A percentile compares a stretch with the other conserved stretches of the same genome.
phyloP scores from a whole-genome alignment of 2,113 vertebrate genomes.

The Macrotis lagotis region DNA sequence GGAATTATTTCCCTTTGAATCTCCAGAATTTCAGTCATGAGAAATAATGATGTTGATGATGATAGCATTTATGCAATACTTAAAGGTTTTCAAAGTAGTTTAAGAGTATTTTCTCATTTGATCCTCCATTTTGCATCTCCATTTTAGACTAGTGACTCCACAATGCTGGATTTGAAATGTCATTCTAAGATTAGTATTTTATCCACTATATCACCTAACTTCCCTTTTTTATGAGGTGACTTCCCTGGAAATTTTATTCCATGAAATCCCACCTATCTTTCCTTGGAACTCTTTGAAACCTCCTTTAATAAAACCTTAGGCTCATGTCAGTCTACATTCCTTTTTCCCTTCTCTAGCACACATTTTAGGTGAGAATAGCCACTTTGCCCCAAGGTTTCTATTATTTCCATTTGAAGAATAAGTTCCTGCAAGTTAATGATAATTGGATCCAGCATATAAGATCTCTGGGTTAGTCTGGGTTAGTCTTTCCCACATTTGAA shows the following conservation, averaged over 20 bases:
- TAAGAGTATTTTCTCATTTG: background rate
- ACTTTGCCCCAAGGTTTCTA: background rate
- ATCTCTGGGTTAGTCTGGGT: background rate
- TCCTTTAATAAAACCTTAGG: background rate
- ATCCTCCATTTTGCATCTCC: background rate
- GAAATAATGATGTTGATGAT: background rate
- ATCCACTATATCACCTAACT: background rate
- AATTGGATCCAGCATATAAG: background rate
- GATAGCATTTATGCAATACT: background rate
- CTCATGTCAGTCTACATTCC: background rate
- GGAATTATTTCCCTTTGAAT: background rate
- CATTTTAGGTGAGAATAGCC: background rate
- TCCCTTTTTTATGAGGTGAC: background rate
- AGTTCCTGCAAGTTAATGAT: background rate
- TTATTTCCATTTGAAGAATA: background rate
- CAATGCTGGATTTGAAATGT: background rate
- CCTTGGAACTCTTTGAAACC: background rate
- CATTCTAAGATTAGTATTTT: background rate
- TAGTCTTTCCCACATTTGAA: background rate
- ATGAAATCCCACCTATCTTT: background rate
- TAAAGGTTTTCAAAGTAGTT: background rate
- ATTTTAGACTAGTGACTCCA: background rate
- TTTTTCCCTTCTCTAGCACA: background rate
- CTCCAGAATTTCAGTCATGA: background rate
- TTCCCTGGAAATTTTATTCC: background rate